Conservation (phyloP, 1,140 invertebrate species). For the Drosophila quadrilineata region DNA sequence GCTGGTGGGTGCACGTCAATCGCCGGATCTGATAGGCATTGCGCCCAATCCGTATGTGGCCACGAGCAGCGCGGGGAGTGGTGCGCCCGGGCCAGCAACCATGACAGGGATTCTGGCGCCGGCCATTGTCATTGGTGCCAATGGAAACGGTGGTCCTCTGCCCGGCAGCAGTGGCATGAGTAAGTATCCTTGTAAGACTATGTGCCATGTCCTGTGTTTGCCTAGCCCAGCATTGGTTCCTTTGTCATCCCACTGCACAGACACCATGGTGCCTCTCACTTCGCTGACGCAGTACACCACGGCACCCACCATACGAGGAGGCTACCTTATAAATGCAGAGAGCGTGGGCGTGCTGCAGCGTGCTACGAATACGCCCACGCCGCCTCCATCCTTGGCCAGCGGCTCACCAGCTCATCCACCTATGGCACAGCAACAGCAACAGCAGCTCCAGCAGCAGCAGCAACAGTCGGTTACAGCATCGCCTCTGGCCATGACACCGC, state of each 20-base stretch:
- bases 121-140: constrained; percentile 64
- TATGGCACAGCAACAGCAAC: constrained; percentile 15
- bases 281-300: constrained; percentile 72
- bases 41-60: constrained; percentile 48
- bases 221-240: neutral
- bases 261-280: constrained; percentile 62
- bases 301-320: constrained; percentile 63
- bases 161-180: constrained; percentile 64
- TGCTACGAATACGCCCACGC: constrained; percentile 55
- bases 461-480: constrained; percentile 19
- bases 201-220: neutral
- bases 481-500: constrained; percentile 31
- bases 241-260: constrained; percentile 24
- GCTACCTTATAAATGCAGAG: constrained; percentile 67
- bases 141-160: constrained; percentile 15
- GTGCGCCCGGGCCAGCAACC: constrained; percentile 12
- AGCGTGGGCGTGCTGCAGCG: constrained; percentile 54
- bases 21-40: constrained; percentile 72
- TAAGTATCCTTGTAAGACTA: constrained; percentile 39
- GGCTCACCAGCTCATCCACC: constrained; percentile 55
- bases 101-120: constrained; percentile 60
- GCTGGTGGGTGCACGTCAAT: constrained; percentile 57
- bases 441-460: constrained; percentile 18
- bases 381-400: constrained; percentile 42
- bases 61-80: constrained; percentile 30